Evolutionary conservation across 2,797 vertebrate genomes (phyloP).

Genomic region (Etheostoma nigrum): DNA sequence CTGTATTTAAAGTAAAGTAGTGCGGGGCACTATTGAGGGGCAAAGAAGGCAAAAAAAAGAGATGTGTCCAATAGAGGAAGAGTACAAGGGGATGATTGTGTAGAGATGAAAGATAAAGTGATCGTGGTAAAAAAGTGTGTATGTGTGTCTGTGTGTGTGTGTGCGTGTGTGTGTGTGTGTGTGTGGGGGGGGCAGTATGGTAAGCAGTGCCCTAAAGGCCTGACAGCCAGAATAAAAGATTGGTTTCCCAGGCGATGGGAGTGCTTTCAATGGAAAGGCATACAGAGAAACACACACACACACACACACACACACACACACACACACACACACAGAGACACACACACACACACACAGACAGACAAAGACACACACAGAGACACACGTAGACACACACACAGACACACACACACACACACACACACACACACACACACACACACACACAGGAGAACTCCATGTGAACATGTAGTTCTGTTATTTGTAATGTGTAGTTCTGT

Average conservation of each 20-base stretch:
- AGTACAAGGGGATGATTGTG: constrained; percentile 34
- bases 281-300: constrained; percentile 4
- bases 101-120: constrained; percentile 42
- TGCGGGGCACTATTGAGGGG: neutral
- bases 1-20: no score
- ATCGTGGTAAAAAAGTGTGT: constrained; percentile 9
- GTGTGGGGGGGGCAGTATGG: constrained; percentile 40
- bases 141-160: no score
- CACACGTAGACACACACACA: neutral
- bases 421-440: no score
- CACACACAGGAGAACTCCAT: no score
- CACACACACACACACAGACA: constrained; percentile 20
- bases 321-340: constrained; percentile 22
- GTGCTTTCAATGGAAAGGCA: constrained; percentile 50
- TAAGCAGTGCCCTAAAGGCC: constrained; percentile 68
- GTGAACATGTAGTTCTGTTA: no score
- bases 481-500: no score
- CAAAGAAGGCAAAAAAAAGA: neutral
- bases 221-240: constrained; percentile 67
- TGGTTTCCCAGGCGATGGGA: constrained; percentile 77
- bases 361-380: constrained; percentile 22
- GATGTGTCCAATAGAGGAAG: constrained; percentile 7
- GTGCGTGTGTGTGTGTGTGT: no score
- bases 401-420: no score
- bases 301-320: constrained; percentile 23